Evolutionary conservation across 2,113 vertebrate genomes (phyloP).

Genomic region (Verasper variegatus): DNA sequence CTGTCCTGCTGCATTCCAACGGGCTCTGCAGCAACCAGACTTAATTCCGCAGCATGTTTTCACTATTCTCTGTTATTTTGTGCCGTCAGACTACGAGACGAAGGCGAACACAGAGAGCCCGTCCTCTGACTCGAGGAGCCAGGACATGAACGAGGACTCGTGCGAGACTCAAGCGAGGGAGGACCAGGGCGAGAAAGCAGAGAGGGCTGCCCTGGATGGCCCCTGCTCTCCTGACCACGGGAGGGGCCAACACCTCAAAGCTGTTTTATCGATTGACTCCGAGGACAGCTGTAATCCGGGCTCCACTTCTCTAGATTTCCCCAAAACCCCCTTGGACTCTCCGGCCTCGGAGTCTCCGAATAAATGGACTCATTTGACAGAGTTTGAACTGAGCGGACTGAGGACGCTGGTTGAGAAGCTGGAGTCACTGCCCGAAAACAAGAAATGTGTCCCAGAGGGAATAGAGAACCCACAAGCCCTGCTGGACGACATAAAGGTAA

Average conservation of each 20-base stretch:
- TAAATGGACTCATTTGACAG: conserved; percentile 93
- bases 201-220: conserved; percentile 74
- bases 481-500: conserved; percentile 94
- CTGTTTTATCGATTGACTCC: conserved; percentile 87
- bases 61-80: not conserved
- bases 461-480: conserved; percentile 92
- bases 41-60: not conserved
- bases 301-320: conserved; percentile 78
- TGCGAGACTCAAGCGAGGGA: conserved; percentile 85
- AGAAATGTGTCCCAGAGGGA: conserved; percentile 92
- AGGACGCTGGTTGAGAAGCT: conserved; percentile 94
- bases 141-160: conserved; percentile 92
- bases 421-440: conserved; percentile 94
- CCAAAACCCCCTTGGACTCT: conserved; percentile 89
- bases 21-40: not conserved
- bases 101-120: conserved; percentile 89
- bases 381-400: conserved; percentile 94
- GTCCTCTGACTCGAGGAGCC: conserved; percentile 88
- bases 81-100: conserved; percentile 84
- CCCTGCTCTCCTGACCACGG: conserved; percentile 84
- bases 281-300: conserved; percentile 86
- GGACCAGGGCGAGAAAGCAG: conserved; percentile 77
- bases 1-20: conserved; percentile 2
- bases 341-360: conserved; percentile 82
- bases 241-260: conserved; percentile 85